Evolutionary conservation across 2,797 vertebrate genomes (phyloP), one percentile per base, ranked within the genome.

Genomic region (Hemibagrus guttatus): DNA sequence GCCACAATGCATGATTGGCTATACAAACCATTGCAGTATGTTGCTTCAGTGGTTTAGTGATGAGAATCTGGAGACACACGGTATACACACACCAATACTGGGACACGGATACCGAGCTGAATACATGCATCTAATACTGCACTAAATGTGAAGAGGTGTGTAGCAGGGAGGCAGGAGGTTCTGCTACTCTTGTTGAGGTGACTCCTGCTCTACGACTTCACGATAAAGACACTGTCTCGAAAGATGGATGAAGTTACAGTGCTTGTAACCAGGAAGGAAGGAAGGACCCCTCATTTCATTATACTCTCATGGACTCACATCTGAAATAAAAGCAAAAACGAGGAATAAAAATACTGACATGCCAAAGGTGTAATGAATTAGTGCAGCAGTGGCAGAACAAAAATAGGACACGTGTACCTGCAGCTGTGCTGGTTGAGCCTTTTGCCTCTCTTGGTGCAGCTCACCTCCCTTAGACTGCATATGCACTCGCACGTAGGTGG

Each of bases 341-440:
- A 75, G 12, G 74, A 72, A 75, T 85, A 66, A 52, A 78, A 78
- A 81, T 74, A 72, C 54, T 11, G 56, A 14, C 42, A 19, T 69
- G 52, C 14, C 54, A 35, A 64, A 31, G 13, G 39, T 13, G 17
- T 64, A 85, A 85, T 64, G 31, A 85, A 35, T 49, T 46, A 78
- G 19, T 19, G 42, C 42, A 64, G 71, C 19, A 64, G 72, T 17
- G 14, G 12, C 1, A 39, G 14, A 31, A 31, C 42, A 14, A 69
- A 83, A 83, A 6, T 83, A 83, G 81, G 63, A 16, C 63, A 54
- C 3, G 39, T 28, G 26, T 83, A 96, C 96, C 94, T 95, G 95
- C 95, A 96, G 87, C 92, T 94, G 9, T 87, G 93, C 87, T 89
- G 87, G 91, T 96, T 94, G 85, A 96, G 93, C 80, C 46, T 92